Conservation (phyloP, 30 jellyfish, hydroid and myxozoan species). For the Chrysaora quinquecirrha region DNA sequence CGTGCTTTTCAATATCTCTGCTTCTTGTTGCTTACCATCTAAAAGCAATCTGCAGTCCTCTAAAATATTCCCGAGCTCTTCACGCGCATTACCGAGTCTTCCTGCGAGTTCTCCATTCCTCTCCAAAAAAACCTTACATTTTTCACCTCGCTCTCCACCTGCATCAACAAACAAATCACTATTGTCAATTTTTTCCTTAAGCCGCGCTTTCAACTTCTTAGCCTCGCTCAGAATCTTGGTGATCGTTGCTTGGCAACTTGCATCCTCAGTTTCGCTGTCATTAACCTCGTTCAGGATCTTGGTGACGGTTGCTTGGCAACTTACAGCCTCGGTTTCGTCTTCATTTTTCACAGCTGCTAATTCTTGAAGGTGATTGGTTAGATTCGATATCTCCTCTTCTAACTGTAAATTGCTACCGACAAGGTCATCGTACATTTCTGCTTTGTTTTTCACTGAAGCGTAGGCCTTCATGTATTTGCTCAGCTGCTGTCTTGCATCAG, state of each 20-base stretch:
- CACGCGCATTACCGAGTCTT: background rate
- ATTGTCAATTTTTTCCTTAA: background rate
- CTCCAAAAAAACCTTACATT: background rate
- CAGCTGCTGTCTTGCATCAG: slow-evolving; percentile 52
- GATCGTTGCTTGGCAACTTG: background rate
- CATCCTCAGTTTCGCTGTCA: background rate
- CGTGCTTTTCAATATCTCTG: background rate
- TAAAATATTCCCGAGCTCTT: background rate
- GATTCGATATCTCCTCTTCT: slow-evolving; percentile 18
- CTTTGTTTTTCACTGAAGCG: slow-evolving; percentile 32
- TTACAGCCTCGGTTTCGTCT: too few relatives aligned
- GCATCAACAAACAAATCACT: too few relatives aligned
- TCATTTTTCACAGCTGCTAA: background rate
- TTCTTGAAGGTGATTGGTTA: slow-evolving; percentile 12
- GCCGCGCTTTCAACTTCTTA: background rate
- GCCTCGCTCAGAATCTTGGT: background rate
- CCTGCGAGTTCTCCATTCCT: background rate
- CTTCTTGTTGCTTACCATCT: background rate
- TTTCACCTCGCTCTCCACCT: too few relatives aligned
- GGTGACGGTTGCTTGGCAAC: too few relatives aligned
- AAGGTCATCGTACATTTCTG: slow-evolving; percentile 60
- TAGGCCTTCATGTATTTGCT: slow-evolving; percentile 47
- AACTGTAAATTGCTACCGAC: slow-evolving; percentile 49
- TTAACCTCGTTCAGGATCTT: background rate
- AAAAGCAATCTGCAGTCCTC: background rate